Percentiles rank a stretch among this genome's conserved stretches.
phyloP scores from a whole-genome alignment of 2,888 invertebrate genomes.

The Neelides folsomi region DNA sequence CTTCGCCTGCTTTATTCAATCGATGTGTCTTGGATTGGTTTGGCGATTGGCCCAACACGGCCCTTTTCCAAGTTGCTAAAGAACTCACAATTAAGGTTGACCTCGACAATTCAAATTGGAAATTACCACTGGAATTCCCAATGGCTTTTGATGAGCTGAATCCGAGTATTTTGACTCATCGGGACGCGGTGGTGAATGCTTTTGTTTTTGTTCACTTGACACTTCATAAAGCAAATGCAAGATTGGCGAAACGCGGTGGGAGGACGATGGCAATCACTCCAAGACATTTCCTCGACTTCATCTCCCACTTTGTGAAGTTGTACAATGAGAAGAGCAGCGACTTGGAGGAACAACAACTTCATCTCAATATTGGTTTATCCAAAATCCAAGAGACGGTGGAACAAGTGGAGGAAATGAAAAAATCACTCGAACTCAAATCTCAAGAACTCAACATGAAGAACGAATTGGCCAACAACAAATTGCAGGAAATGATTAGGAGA shows the following conservation, averaged over 20 bases:
- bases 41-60: constrained; percentile 98
- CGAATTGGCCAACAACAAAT: constrained; percentile 96
- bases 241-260: constrained; percentile 79
- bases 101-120: constrained; percentile 74
- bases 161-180: constrained; percentile 61
- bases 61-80: constrained; percentile 81
- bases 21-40: constrained; percentile 99
- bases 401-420: constrained; percentile 99
- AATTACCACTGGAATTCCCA: constrained; percentile 79
- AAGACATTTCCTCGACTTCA: constrained; percentile 94
- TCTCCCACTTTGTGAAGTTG: constrained; percentile 95
- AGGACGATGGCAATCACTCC: constrained; percentile 97
- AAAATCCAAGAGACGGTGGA: constrained; percentile 99
- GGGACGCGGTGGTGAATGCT: constrained; percentile 96
- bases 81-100: constrained; percentile 94
- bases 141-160: constrained; percentile 62
- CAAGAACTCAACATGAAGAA: constrained; percentile 92
- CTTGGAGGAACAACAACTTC: constrained; percentile 88
- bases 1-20: constrained; percentile 97
- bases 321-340: constrained; percentile 96
- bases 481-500: constrained; percentile 98
- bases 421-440: constrained; percentile 91
- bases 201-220: constrained; percentile 98
- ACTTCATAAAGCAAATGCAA: constrained; percentile 81
- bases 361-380: constrained; percentile 93